Percentiles rank a stretch among this genome's conserved stretches.
Conservation (phyloP, 2,113 vertebrate genomes). For the Thalassoma bifasciatum region DNA sequence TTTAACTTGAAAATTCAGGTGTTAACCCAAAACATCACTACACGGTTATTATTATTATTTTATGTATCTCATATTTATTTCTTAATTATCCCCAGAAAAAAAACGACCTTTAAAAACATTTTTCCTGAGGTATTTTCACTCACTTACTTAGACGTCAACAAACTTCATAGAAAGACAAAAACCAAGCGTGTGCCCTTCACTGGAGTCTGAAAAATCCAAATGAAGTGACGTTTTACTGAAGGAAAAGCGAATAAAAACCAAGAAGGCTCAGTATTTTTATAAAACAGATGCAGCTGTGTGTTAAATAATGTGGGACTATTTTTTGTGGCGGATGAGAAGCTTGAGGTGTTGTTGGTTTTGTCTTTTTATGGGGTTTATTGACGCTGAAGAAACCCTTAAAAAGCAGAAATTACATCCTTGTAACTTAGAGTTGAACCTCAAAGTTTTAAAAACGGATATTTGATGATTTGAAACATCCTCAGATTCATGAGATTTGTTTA, state of each 20-base stretch:
- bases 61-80: constrained; percentile 60
- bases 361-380: constrained; percentile 27
- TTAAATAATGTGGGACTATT: constrained; percentile 2
- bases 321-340: not conserved
- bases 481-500: constrained; percentile 35
- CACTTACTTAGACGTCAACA: not conserved
- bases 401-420: constrained; percentile 10
- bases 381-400: not conserved
- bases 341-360: not conserved
- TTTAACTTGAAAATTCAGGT: constrained; percentile 22
- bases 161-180: constrained; percentile 19
- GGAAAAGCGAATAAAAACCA: no score
- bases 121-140: no score
- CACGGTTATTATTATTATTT: constrained; percentile 14
- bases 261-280: no score
- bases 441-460: not conserved
- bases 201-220: no score
- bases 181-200: no score
- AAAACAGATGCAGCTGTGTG: no score
- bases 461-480: not conserved
- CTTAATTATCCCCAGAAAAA: not conserved
- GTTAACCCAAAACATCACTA: constrained; percentile 22
- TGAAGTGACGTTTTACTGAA: no score
- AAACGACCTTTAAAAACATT: no score
- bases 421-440: constrained; percentile 25